Evolutionary conservation across 2,797 vertebrate genomes (phyloP).

Genomic region (Remorina albescens): DNA sequence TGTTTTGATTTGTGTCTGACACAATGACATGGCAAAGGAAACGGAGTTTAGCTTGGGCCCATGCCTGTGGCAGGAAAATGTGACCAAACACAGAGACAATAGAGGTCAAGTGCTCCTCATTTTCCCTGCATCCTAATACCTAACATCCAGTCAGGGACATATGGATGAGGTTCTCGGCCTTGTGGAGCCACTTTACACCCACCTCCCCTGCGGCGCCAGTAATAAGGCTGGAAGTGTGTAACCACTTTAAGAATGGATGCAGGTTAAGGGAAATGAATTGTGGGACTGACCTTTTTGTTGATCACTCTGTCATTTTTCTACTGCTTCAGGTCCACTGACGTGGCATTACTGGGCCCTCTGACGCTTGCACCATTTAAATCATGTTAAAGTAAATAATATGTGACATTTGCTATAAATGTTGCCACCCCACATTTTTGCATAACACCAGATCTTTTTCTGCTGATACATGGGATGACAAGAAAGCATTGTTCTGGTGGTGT

Average conservation of each 20-base stretch:
- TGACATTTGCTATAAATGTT: slow-evolving; percentile 46
- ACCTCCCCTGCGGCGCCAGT: background rate
- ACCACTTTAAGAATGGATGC: slow-evolving; percentile 24
- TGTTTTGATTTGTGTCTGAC: slow-evolving; percentile 58
- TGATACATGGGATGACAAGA: slow-evolving; percentile 10
- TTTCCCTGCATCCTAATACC: slow-evolving; percentile 32
- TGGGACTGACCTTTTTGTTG: slow-evolving; percentile 57
- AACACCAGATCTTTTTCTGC: background rate
- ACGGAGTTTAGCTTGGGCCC: slow-evolving; percentile 30
- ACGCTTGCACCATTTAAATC: slow-evolving; percentile 25
- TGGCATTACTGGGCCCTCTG: background rate
- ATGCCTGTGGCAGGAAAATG: slow-evolving; percentile 47
- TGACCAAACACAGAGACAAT: slow-evolving; percentile 59
- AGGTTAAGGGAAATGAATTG: slow-evolving; percentile 41
- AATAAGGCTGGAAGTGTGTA: slow-evolving; percentile 43
- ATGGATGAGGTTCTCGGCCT: slow-evolving; percentile 32
- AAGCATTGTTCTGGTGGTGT: background rate
- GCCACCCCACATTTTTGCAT: slow-evolving; percentile 13
- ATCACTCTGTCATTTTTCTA: slow-evolving; percentile 45
- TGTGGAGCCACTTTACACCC: slow-evolving; percentile 7
- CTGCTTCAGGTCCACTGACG: slow-evolving; percentile 19
- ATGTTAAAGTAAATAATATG: slow-evolving; percentile 38
- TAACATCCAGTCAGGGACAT: slow-evolving; percentile 45
- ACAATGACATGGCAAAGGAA: slow-evolving; percentile 37
- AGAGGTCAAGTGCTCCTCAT: slow-evolving; percentile 60